Evolutionary conservation across 2,113 vertebrate species (phyloP).

Genomic region (Bucco capensis): DNA sequence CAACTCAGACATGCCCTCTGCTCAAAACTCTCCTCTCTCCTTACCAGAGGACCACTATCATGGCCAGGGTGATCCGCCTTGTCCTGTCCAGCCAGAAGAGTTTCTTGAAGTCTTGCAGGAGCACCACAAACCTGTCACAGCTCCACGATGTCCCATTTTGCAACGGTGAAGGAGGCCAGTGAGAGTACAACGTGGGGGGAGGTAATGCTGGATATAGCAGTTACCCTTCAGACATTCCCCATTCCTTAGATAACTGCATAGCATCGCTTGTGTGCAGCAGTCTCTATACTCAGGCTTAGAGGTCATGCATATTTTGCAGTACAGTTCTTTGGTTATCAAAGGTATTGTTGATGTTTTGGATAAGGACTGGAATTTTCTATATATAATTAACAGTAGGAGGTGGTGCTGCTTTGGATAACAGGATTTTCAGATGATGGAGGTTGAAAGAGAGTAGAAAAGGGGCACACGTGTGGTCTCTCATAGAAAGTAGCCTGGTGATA

Average conservation of each 20-base stretch:
- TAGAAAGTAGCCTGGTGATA: conserved; percentile 2
- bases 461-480: neutral
- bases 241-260: neutral
- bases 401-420: neutral
- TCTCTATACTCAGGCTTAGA: neutral
- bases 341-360: neutral
- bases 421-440: neutral
- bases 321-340: neutral
- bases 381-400: neutral
- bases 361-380: neutral
- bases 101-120: neutral
- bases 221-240: neutral
- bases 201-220: neutral
- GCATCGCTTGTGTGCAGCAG: neutral
- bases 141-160: neutral
- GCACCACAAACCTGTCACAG: rapidly evolving
- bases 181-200: rapidly evolving
- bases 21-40: neutral
- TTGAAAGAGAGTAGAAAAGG: conserved; percentile 1
- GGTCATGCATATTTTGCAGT: neutral
- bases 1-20: neutral
- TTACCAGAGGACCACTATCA: rapidly evolving
- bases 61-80: rapidly evolving
- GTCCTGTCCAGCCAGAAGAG: neutral
- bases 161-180: neutral